Conservation (phyloP, 2,797 vertebrate species). For the Gymnothorax javanicus region DNA sequence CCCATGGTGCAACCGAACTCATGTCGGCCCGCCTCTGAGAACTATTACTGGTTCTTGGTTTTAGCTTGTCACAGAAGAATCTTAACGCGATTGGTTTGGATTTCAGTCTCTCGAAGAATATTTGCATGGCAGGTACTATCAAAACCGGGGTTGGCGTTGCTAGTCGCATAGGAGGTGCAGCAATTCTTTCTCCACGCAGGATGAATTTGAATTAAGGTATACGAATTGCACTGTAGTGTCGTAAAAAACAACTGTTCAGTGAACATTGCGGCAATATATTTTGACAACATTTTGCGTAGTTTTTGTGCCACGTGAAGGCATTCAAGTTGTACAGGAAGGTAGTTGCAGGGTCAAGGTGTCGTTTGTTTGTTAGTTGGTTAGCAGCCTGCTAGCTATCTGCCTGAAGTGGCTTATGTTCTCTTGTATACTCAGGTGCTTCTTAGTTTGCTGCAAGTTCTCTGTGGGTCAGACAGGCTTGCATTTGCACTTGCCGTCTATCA, state of each 20-base stretch:
- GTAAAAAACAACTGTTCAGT: neutral
- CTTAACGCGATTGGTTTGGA: conserved; percentile 45
- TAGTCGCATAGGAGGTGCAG: conserved; percentile 10
- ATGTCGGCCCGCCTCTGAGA: conserved; percentile 49
- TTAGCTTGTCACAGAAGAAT: neutral
- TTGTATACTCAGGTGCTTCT: neutral
- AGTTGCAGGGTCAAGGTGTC: conserved; percentile 67
- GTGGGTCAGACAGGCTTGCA: neutral
- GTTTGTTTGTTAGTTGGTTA: conserved; percentile 45
- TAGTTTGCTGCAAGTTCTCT: neutral
- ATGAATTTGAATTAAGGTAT: neutral
- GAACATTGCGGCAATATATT: conserved; percentile 10
- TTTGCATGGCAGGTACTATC: conserved; percentile 58
- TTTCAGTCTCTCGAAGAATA: conserved; percentile 59
- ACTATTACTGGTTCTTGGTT: conserved; percentile 40
- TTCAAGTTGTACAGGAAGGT: conserved; percentile 23
- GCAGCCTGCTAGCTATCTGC: neutral
- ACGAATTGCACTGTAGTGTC: neutral
- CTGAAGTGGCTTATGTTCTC: neutral
- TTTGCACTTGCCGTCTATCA: no score
- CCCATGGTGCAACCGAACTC: conserved; percentile 15
- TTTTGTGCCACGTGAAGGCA: conserved; percentile 31
- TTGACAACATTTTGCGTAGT: conserved; percentile 40
- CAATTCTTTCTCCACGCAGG: neutral
- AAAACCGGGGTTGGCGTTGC: neutral